Evolutionary conservation across 1,140 invertebrate species (phyloP).

Genomic region (Sarcophaga peregrina): DNA sequence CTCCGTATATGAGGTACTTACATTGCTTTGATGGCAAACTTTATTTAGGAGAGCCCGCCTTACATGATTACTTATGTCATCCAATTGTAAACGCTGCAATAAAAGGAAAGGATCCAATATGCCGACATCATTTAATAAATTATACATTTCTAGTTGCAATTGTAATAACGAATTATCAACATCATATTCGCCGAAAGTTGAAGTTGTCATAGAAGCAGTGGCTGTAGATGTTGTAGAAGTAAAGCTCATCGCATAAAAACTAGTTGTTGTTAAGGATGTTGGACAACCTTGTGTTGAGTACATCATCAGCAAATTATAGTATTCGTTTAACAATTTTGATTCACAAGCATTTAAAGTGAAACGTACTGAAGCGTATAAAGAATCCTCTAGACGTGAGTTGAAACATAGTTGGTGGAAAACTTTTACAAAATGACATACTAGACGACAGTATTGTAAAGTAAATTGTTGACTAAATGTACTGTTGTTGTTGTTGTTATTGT

Average conservation of each 20-base stretch:
- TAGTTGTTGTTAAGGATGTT: background rate
- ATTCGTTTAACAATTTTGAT: constrained; percentile 64
- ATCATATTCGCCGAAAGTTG: background rate
- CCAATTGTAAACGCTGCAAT: constrained; percentile 46
- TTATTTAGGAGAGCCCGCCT: constrained; percentile 45
- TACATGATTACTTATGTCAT: constrained; percentile 44
- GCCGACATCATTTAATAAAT: constrained; percentile 56
- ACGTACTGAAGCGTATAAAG: constrained; percentile 57
- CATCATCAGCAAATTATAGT: constrained; percentile 61
- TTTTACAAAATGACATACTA: constrained; percentile 59
- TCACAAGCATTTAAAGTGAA: constrained; percentile 61
- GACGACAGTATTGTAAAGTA: constrained; percentile 47
- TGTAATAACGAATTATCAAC: constrained; percentile 47
- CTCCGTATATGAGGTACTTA: constrained; percentile 43
- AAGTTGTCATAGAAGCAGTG: constrained; percentile 14
- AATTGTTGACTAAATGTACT: constrained; percentile 8
- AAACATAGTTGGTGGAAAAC: constrained; percentile 61
- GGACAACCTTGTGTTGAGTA: constrained; percentile 29
- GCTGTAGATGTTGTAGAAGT: background rate
- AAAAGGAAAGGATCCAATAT: constrained; percentile 57
- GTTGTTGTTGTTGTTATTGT: too few species aligned
- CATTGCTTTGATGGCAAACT: constrained; percentile 44
- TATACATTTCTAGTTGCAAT: constrained; percentile 54
- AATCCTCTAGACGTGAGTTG: constrained; percentile 60
- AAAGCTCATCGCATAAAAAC: background rate